phyloP scores from a whole-genome alignment of 2,888 invertebrate species.

The Caenorhabditis uteleia region DNA sequence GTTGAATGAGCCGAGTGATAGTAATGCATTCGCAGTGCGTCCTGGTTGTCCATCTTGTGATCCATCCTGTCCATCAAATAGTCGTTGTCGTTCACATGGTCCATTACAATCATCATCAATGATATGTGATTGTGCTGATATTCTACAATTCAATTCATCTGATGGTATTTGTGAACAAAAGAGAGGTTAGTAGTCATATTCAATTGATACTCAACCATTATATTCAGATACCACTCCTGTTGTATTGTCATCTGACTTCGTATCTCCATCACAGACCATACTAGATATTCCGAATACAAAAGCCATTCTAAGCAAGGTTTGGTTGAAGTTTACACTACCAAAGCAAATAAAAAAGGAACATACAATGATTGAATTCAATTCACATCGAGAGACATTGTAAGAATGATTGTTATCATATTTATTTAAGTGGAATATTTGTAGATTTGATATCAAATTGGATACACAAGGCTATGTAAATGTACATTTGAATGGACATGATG shows the following conservation, averaged over 20 bases:
- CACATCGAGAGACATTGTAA: constrained; percentile 45
- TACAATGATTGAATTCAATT: constrained; percentile 44
- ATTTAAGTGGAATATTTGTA: constrained; percentile 4
- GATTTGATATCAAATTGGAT: constrained; percentile 43
- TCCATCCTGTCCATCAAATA: constrained; percentile 20
- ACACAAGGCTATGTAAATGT: constrained; percentile 33
- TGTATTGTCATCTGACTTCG: constrained; percentile 36
- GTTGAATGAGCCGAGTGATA: constrained; percentile 31
- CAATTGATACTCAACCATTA: not conserved
- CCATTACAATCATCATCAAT: constrained; percentile 18
- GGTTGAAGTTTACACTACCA: constrained; percentile 45
- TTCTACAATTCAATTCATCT: constrained; percentile 28
- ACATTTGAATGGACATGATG: constrained; percentile 40
- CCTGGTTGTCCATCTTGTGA: constrained; percentile 36
- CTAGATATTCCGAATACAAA: constrained; percentile 40
- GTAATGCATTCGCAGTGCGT: constrained; percentile 33
- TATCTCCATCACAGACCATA: constrained; percentile 33
- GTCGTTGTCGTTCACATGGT: constrained; percentile 32
- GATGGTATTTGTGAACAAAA: constrained; percentile 31
- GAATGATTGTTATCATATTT: not conserved
- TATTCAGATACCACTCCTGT: constrained; percentile 33
- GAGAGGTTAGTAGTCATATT: constrained; percentile 4
- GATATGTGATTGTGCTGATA: constrained; percentile 48
- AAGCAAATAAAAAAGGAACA: constrained; percentile 27
- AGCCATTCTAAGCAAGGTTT: constrained; percentile 39